phyloP scores from a whole-genome alignment of 2,888 invertebrate species.

The Heliconius sara region DNA sequence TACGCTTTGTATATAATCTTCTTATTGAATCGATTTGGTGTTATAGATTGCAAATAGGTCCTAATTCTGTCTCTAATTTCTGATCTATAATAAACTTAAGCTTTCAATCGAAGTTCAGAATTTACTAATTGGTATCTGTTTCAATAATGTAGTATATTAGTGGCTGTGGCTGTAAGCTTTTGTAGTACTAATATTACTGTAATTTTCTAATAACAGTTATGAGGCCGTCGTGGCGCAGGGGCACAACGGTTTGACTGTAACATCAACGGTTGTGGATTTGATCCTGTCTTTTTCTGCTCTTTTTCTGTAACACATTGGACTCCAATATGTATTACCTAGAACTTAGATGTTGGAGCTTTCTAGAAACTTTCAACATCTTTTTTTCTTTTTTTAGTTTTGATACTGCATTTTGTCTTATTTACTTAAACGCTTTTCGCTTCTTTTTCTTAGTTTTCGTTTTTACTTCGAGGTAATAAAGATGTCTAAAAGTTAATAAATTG shows the following conservation, averaged over 20 bases:
- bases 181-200: neutral
- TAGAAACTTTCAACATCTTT: neutral
- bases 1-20: neutral
- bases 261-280: too few species aligned
- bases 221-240: neutral
- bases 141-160: neutral
- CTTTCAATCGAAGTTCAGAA: neutral
- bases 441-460: neutral
- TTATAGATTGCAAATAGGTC: neutral
- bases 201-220: neutral
- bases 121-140: conserved; percentile 7
- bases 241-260: too few species aligned
- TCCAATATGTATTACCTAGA: conserved; percentile 22
- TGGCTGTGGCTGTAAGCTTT: neutral
- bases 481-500: too few species aligned
- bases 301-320: neutral
- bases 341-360: neutral
- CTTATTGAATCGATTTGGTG: neutral
- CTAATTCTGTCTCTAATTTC: too few species aligned
- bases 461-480: neutral
- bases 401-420: conserved; percentile 10
- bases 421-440: neutral
- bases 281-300: too few species aligned
- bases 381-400: conserved; percentile 4
- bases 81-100: conserved; percentile 12